phyloP scores from a whole-genome alignment of 2,888 invertebrate species.

The Thysanoteuthis rhombus region DNA sequence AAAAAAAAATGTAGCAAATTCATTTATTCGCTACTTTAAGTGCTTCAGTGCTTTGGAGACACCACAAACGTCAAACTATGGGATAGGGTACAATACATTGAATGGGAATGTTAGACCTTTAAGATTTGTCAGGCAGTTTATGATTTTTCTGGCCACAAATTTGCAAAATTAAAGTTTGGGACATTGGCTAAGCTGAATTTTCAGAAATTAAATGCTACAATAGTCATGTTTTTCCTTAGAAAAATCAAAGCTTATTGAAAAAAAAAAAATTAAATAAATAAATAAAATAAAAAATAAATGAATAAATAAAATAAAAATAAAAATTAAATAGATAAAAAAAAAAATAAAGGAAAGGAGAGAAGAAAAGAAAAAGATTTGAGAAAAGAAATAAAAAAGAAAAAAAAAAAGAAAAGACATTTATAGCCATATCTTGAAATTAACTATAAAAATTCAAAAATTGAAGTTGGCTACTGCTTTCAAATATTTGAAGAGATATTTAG shows the following conservation, averaged over 20 bases:
- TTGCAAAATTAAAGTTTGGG: not conserved
- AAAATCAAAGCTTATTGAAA: too few relatives aligned
- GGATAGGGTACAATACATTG: not conserved
- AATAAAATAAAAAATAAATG: not conserved
- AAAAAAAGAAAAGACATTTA: not conserved
- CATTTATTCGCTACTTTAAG: not conserved
- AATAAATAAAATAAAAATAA: not conserved
- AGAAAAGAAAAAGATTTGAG: not conserved
- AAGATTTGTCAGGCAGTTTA: not conserved
- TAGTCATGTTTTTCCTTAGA: not conserved
- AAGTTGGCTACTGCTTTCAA: too few relatives aligned
- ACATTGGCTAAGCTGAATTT: not conserved
- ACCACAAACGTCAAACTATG: not conserved
- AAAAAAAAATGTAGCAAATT: not conserved
- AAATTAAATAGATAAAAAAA: not conserved
- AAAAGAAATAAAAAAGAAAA: not conserved
- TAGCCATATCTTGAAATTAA: not conserved
- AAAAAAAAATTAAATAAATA: not conserved
- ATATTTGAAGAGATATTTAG: too few relatives aligned
- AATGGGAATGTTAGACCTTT: not conserved
- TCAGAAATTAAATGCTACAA: not conserved
- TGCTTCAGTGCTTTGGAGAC: not conserved
- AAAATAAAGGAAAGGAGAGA: not conserved
- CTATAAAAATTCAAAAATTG: not conserved
- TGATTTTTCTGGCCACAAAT: not conserved